A percentile compares a stretch with the other conserved stretches of the same genome.
phyloP scores from a whole-genome alignment of 2,888 invertebrate species.

The Drosophila flavopinicola region DNA sequence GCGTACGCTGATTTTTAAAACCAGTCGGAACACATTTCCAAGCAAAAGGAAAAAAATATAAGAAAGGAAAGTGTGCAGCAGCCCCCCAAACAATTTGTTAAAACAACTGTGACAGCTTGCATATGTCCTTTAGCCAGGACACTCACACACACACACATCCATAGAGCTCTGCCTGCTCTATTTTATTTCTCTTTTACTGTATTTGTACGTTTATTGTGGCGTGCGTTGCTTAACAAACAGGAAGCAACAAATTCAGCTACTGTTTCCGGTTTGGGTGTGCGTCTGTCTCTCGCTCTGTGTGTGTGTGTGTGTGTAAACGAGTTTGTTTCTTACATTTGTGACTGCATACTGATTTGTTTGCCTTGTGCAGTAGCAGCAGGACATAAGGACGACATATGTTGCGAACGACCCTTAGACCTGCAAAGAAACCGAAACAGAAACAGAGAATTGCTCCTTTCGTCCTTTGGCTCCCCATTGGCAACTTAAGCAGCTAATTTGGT shows the following conservation, averaged over 20 bases:
- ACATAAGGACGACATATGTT: conserved; percentile 68
- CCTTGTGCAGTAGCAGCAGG: conserved; percentile 66
- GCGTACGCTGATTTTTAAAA: conserved; percentile 25
- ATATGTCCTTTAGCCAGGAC: conserved; percentile 68
- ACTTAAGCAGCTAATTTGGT: conserved; percentile 67
- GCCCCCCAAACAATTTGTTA: conserved; percentile 74
- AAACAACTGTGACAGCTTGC: conserved; percentile 80
- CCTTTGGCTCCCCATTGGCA: conserved; percentile 13
- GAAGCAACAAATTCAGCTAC: conserved; percentile 80
- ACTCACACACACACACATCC: conserved; percentile 7
- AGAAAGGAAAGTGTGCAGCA: conserved; percentile 22
- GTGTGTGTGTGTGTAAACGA: conserved; percentile 24
- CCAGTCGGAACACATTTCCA: conserved; percentile 33
- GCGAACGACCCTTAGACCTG: conserved; percentile 75
- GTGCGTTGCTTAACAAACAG: conserved; percentile 80
- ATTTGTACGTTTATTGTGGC: conserved; percentile 69
- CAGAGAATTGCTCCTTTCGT: conserved; percentile 15
- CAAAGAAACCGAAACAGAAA: conserved; percentile 35
- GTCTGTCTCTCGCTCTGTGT: conserved; percentile 5
- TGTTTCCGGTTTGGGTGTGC: conserved; percentile 62
- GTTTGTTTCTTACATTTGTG: conserved; percentile 67
- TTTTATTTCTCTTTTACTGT: conserved; percentile 22
- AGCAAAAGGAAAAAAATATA: conserved; percentile 11
- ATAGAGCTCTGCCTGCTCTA: not conserved
- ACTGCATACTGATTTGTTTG: conserved; percentile 81